A percentile compares a stretch with the other conserved stretches of the same genome.
Conservation (phyloP, 2,797 vertebrate genomes). For the Loris lydekkerianus region DNA sequence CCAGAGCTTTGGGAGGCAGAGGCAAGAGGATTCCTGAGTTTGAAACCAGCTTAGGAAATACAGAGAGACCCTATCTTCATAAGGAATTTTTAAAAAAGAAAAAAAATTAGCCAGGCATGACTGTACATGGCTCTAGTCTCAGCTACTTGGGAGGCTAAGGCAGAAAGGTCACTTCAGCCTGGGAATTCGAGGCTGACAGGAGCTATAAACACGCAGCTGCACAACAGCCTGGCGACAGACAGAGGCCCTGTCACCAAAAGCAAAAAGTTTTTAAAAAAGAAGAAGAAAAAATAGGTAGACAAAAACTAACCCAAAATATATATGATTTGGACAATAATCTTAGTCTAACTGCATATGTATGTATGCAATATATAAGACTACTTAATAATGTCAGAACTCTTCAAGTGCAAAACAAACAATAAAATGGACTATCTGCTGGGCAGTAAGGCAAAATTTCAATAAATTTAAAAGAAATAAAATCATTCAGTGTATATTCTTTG, state of each 20-base stretch:
- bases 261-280: background rate
- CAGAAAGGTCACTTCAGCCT: too few species aligned
- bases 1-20: too few species aligned
- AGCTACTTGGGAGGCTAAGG: too few species aligned
- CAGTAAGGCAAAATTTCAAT: constrained; percentile 11
- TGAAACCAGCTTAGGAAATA: too few species aligned
- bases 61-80: too few species aligned
- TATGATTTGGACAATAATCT: background rate
- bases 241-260: background rate
- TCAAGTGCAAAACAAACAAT: background rate
- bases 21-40: too few species aligned
- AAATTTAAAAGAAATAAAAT: constrained; percentile 46
- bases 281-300: background rate
- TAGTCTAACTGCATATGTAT: background rate
- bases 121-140: too few species aligned
- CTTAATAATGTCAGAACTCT: constrained; percentile 12
- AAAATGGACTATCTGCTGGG: background rate
- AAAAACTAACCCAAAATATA: background rate
- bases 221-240: too few species aligned
- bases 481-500: background rate
- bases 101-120: too few species aligned
- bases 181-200: too few species aligned
- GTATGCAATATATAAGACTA: background rate
- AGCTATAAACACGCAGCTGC: too few species aligned
- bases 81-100: too few species aligned